Base-by-base conservation (phyloP, 2,113 vertebrate genomes). In the Gracilinanus agilis region DNA sequence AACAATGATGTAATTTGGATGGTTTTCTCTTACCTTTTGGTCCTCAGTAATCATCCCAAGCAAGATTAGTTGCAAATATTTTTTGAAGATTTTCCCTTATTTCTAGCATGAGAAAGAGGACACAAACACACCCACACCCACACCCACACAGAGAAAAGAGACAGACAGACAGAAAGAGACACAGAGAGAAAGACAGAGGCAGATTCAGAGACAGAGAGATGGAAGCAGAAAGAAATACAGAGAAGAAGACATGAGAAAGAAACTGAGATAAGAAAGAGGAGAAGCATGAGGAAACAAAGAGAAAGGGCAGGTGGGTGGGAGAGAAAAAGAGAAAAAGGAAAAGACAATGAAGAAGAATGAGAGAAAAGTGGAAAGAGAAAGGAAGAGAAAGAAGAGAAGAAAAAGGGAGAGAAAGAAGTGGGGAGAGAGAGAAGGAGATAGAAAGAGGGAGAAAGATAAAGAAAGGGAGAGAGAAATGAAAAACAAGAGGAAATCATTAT, bases 41-140 rank as follows among this genome's bases (percentile, higher is more conserved):
- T 92, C 75, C 40, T 54, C n/a, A 88, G 92, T 90, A 49, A n/a
- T 16, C 61, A 92, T 94, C 89, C 91, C 90, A 92, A 54, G 25
- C 44, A 90, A 53, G 1, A 34, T 88, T 19, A 88, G 13, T 44
- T 89, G 40, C 6, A 94, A 91, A 58, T 10, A 94, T 92, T 92
- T 55, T 44, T 53, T 34, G 58, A 90, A 95, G 8, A 0, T 93
- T 90, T 44, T 44, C 10, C 75, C 54, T 92, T 75, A 29, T 90
- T n/a, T 91, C 34, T 55, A 44, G 7, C 91, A 89, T 67, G 0
- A 44, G n/a, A 97, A 97, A 97, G 94, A 97, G 98, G n/a, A n/a
- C n/a, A n/a, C n/a, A n/a, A n/a, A n/a, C n/a, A n/a, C n/a, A n/a
- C n/a, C n/a, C n/a, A n/a, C n/a, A n/a, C n/a, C n/a, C n/a, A 49